Base-by-base conservation (phyloP, 92 coral and sea anemone genomes). In the Blastomussa wellsi region DNA sequence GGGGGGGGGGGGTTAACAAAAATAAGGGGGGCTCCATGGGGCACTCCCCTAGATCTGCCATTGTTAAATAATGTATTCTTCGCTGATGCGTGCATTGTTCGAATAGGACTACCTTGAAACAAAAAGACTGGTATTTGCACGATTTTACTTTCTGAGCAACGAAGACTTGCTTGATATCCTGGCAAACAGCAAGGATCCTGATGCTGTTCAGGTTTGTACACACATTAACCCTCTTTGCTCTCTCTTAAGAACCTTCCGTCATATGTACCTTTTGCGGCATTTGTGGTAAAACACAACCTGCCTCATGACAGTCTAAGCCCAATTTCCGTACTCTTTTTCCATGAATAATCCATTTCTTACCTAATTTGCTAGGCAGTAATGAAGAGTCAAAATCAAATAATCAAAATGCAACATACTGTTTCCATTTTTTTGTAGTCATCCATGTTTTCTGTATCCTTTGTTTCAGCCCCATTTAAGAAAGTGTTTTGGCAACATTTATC, bases 31-130 rank as follows among this genome's bases (percentile, higher is more conserved):
- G n/a, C n/a, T n/a, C n/a, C n/a, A n/a, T n/a, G n/a, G n/a, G n/a
- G n/a, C n/a, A n/a, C n/a, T n/a, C 17, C n/a, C 19, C 36, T 33
- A 31, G 4, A 6, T 67, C 12, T 66, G 5, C 31, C 33, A 14
- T 35, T 31, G 8, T 8, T n/a, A 35, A 0, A 9, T 39, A 1
- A 17, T 41, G 39, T 19, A 41, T 8, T 69, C 8, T 64, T 76
- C 1, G 26, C 22, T 72, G 26, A 7, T 38, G 47, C n/a, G 19
- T 33, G n/a, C n/a, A 49, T 55, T 32, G 22, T 55, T 24, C 73
- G 76, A 78, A 14, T 80, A 95, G 99, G 99, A 96, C 84, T 96
- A 96, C 76, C 91, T 96, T 68, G 99, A 96, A 79, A 96, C 99
- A 28, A 96, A 96, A 84, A 90, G 99, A 16, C 77, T 96, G 90